Percentiles rank a stretch among this genome's conserved stretches.
Conservation (phyloP, 2,888 invertebrate species). For the Clanis bilineata region DNA sequence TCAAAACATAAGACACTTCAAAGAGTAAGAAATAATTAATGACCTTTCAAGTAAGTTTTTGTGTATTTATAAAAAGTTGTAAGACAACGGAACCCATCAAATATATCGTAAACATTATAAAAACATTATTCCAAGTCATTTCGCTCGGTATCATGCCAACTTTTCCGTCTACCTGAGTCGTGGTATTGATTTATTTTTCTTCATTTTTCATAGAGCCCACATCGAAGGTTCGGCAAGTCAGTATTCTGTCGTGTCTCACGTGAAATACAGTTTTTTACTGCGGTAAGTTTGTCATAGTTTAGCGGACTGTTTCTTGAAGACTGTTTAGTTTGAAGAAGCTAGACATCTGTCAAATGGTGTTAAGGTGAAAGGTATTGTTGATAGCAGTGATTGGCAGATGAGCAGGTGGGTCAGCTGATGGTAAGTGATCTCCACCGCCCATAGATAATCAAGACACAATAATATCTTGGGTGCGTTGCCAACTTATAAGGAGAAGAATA, state of each 20-base stretch:
- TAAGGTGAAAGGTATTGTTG: too few relatives aligned
- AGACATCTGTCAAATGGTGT: not conserved
- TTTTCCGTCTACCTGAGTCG: slow-evolving; percentile 56
- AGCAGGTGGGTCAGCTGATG: too few relatives aligned
- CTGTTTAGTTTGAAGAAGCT: too few relatives aligned
- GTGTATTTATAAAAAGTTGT: not conserved
- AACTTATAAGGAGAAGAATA: too few relatives aligned
- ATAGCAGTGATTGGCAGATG: too few relatives aligned
- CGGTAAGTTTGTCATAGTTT: slow-evolving; percentile 15
- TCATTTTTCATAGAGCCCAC: slow-evolving; percentile 39
- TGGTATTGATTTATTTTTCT: slow-evolving; percentile 54
- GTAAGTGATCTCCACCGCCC: too few relatives aligned
- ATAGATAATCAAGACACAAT: too few relatives aligned
- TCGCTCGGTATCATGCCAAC: slow-evolving; percentile 55
- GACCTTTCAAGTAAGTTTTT: not conserved
- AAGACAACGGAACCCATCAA: slow-evolving; percentile 38
- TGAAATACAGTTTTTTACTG: slow-evolving; percentile 29
- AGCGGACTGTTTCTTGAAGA: too few relatives aligned
- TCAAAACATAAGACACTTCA: too few relatives aligned
- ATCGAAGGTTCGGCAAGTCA: slow-evolving; percentile 40
- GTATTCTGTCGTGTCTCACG: slow-evolving; percentile 47
- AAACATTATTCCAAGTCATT: slow-evolving; percentile 39
- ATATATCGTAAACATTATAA: slow-evolving; percentile 24
- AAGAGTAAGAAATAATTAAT: too few relatives aligned
- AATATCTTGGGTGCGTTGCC: too few relatives aligned